phyloP scores from a whole-genome alignment of 2,888 invertebrate species.

The Polyommatus iphigenia region DNA sequence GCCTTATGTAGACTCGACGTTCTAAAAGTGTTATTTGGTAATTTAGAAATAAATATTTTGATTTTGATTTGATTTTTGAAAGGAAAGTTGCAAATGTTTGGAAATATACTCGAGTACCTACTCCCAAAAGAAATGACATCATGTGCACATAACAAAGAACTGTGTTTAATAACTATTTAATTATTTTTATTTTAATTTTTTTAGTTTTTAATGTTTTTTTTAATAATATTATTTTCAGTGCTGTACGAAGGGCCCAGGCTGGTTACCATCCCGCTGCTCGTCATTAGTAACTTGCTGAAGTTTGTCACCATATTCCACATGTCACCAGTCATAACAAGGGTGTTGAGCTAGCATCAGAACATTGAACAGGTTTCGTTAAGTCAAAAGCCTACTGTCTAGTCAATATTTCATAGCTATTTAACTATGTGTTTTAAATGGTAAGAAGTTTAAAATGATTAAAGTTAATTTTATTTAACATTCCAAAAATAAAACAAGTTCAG shows the following conservation, averaged over 20 bases:
- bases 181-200: too few relatives aligned
- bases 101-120: too few relatives aligned
- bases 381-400: neutral
- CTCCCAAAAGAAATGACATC: too few relatives aligned
- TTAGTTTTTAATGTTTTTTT: too few relatives aligned
- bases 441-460: neutral
- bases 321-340: slow-evolving; percentile 53
- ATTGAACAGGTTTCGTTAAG: neutral
- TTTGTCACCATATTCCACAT: slow-evolving; percentile 54
- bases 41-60: too few relatives aligned
- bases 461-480: neutral
- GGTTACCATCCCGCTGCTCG: slow-evolving; percentile 49
- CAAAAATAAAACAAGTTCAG: slow-evolving; percentile 37
- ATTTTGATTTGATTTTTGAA: too few relatives aligned
- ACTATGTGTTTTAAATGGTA: too few relatives aligned
- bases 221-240: slow-evolving; percentile 61
- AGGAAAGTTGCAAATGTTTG: too few relatives aligned
- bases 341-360: slow-evolving; percentile 43
- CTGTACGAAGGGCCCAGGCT: slow-evolving; percentile 70
- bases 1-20: too few relatives aligned
- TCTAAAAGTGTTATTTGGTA: too few relatives aligned
- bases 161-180: too few relatives aligned
- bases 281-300: slow-evolving; percentile 51
- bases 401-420: neutral
- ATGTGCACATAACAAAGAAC: too few relatives aligned